Evolutionary conservation across 2,888 invertebrate genomes (phyloP).

Genomic region (Thyatira batis): DNA sequence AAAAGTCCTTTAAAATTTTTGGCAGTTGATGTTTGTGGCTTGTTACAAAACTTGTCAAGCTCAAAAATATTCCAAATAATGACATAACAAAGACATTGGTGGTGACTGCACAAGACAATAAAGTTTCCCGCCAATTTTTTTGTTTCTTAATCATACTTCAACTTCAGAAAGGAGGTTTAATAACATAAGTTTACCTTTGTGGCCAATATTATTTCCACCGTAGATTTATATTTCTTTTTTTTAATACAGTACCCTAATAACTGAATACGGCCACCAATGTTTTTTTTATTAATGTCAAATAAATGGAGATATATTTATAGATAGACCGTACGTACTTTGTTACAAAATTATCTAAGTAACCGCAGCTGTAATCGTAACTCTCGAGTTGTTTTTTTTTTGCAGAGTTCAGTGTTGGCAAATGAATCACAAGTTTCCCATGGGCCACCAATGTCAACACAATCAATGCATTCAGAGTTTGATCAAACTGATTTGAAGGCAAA

Average conservation of each 20-base stretch:
- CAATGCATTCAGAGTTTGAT: not conserved
- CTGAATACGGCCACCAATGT: too few relatives aligned
- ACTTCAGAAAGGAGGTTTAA: not conserved
- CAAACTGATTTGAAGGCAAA: not conserved
- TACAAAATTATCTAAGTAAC: too few relatives aligned
- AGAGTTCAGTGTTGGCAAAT: not conserved
- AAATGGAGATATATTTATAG: too few relatives aligned
- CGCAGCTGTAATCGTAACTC: too few relatives aligned
- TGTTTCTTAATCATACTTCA: not conserved
- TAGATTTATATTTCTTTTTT: too few relatives aligned
- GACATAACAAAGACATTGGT: constrained; percentile 30
- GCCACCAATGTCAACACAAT: not conserved
- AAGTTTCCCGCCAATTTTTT: not conserved
- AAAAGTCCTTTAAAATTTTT: constrained; percentile 65
- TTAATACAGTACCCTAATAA: too few relatives aligned
- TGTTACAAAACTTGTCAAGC: constrained; percentile 52
- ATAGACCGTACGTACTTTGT: too few relatives aligned
- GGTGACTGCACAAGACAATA: not conserved
- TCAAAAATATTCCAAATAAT: constrained; percentile 54
- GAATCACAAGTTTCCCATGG: not conserved
- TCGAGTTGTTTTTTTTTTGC: too few relatives aligned
- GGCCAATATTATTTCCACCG: too few relatives aligned
- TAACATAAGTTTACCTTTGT: not conserved
- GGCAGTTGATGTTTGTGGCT: constrained; percentile 55
- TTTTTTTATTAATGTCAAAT: too few relatives aligned